Percentiles rank a stretch among this genome's conserved stretches.
Conservation (phyloP, 2,888 invertebrate genomes). For the Dryomyza anilis region DNA sequence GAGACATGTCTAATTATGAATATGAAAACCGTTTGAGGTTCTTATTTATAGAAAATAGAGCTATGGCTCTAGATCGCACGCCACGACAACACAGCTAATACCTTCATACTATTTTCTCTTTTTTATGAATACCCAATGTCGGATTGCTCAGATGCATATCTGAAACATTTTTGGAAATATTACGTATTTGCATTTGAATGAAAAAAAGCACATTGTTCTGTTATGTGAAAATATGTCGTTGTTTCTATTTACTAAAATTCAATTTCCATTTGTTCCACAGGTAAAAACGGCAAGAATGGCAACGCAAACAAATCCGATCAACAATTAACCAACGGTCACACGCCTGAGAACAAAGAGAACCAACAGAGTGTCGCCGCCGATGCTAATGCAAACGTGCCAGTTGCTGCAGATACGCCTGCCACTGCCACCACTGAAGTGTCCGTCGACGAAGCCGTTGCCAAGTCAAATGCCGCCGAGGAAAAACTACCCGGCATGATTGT, state of each 20-base stretch:
- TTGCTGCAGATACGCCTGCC: conserved; percentile 24
- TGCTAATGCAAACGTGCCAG: conserved; percentile 45
- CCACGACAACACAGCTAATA: no score
- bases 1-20: no score
- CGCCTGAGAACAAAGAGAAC: conserved; percentile 12
- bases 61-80: no score
- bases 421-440: conserved; percentile 27
- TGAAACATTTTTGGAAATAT: background rate
- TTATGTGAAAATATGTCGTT: no score
- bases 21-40: no score
- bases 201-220: background rate
- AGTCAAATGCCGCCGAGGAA: background rate
- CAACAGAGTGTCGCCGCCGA: conserved; percentile 32
- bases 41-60: no score
- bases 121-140: no score
- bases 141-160: background rate
- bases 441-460: conserved; percentile 25
- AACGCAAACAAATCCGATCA: conserved; percentile 30
- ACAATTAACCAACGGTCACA: conserved; percentile 52
- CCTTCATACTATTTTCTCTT: no score
- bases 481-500: conserved; percentile 20
- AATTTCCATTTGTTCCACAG: conserved; percentile 26
- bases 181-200: background rate
- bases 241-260: background rate
- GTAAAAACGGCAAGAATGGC: conserved; percentile 38